These are phyloP conservation scores for Tetragnatha versicolor DNA, from an alignment of 1,140 invertebrate species.

Conservation along the genomic window DNA sequence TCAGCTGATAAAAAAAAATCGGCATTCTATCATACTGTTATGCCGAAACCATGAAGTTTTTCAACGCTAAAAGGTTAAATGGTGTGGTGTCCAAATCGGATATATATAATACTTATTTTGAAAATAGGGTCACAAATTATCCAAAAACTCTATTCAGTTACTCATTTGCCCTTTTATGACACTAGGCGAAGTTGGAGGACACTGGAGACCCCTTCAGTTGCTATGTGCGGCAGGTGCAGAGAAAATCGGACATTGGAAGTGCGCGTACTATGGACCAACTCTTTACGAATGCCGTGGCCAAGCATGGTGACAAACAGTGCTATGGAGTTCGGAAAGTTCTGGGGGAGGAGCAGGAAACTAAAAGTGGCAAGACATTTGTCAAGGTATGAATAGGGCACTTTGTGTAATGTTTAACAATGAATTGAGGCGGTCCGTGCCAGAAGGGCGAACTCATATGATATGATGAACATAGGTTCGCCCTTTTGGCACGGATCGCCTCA, in stretches of 20 bases:
- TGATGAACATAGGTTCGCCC: too few species aligned
- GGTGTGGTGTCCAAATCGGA: not conserved
- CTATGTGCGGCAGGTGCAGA: conserved; percentile 5
- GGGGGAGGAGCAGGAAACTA: conserved; percentile 89
- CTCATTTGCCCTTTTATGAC: not conserved
- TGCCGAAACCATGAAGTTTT: too few species aligned
- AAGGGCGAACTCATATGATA: too few species aligned
- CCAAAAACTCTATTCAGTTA: not conserved
- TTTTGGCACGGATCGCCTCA: too few species aligned
- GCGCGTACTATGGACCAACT: conserved; percentile 81
- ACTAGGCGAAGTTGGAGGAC: conserved; percentile 39
- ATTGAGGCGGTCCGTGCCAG: too few species aligned
- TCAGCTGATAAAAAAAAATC: too few species aligned
- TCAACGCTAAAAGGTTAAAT: not conserved
- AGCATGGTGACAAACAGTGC: conserved; percentile 77
- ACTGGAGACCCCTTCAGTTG: conserved; percentile 27
- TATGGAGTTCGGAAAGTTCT: conserved; percentile 91
- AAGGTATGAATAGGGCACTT: conserved; percentile 77
- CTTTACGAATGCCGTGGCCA: conserved; percentile 77
- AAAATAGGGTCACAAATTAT: not conserved
- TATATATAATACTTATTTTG: not conserved
- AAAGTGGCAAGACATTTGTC: conserved; percentile 94
- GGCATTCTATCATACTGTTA: too few species aligned
- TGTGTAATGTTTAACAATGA: too few species aligned
- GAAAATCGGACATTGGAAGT: not conserved